Evolutionary conservation across 2,113 vertebrate genomes (phyloP).

Genomic region (Microtus richardsoni): DNA sequence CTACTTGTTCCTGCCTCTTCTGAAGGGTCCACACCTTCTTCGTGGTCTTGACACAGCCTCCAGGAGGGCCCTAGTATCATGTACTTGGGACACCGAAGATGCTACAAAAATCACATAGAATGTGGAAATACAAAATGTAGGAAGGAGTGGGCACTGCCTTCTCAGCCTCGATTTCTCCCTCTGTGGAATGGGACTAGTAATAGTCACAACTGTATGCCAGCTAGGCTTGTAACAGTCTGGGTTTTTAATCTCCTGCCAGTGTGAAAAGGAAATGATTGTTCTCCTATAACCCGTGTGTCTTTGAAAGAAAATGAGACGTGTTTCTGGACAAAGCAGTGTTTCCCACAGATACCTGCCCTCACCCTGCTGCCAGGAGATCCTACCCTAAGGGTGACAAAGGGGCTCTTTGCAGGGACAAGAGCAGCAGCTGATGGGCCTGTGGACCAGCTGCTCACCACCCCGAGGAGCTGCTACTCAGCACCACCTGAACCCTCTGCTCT

Average conservation of each 20-base stretch:
- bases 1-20: too few relatives aligned
- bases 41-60: neutral
- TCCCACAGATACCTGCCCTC: neutral
- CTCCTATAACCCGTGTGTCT: neutral
- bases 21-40: neutral
- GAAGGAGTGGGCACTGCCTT: neutral
- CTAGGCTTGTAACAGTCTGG: neutral
- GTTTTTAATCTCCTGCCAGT: neutral
- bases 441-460: neutral
- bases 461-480: neutral
- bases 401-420: neutral
- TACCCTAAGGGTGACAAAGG: neutral
- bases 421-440: neutral
- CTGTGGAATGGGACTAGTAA: neutral
- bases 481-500: neutral
- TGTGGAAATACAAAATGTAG: neutral
- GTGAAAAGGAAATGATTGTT: neutral
- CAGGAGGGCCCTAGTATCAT: neutral
- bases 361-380: neutral
- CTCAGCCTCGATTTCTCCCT: slow-evolving; percentile 10
- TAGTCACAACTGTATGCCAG: neutral
- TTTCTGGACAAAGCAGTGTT: neutral
- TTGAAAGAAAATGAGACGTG: neutral
- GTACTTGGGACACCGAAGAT: neutral
- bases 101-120: neutral